A percentile compares a stretch with the other conserved stretches of the same genome.
Evolutionary conservation across 2,797 vertebrate genomes (phyloP).

Genomic region (Hydrolagus colliei): DNA sequence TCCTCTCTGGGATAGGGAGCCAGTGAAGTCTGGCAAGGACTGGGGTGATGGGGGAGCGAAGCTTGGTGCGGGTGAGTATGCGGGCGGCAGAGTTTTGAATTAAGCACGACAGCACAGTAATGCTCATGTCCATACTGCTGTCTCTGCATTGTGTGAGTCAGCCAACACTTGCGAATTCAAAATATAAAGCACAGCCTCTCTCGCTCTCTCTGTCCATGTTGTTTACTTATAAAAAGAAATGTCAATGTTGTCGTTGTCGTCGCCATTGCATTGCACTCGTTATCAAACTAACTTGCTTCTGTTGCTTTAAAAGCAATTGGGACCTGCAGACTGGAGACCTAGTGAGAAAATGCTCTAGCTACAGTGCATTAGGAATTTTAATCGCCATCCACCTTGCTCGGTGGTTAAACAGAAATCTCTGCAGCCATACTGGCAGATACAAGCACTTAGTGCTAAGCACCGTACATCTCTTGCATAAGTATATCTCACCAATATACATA

Average conservation of each 20-base stretch:
- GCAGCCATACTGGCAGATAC: not conserved
- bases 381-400: not conserved
- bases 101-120: not conserved
- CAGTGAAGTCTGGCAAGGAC: too few relatives aligned
- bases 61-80: too few relatives aligned
- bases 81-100: too few relatives aligned
- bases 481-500: not conserved
- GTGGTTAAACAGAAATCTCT: not conserved
- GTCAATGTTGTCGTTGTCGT: too few relatives aligned
- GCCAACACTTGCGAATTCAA: not conserved
- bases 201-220: not conserved
- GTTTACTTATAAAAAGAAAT: not conserved
- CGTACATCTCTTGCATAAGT: not conserved
- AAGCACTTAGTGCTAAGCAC: not conserved
- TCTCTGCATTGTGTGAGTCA: constrained; percentile 6
- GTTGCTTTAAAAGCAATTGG: not conserved
- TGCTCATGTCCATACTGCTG: not conserved
- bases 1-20: too few relatives aligned
- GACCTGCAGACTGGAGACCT: not conserved
- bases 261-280: too few relatives aligned
- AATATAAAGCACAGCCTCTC: not conserved
- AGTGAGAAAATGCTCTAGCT: not conserved
- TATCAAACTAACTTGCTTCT: not conserved
- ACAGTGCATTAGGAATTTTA: not conserved
- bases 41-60: too few relatives aligned